Evolutionary conservation across 2,113 vertebrate genomes (phyloP), one percentile per base, ranked within the genome.

Genomic region (Chloebia gouldiae): DNA sequence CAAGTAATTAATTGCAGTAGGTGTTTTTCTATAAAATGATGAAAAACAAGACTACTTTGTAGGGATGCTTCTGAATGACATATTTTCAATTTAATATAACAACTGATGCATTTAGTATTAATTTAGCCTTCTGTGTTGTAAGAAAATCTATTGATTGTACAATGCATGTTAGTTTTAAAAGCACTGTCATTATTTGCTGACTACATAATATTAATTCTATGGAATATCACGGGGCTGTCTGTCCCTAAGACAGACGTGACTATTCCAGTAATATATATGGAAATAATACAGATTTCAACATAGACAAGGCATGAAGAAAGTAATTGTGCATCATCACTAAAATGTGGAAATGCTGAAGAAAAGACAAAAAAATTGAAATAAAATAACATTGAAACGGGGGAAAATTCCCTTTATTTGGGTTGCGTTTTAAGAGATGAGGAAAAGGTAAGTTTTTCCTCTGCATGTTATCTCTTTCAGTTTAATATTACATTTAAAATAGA

Each of bases 351-450:
- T 44, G 0, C 27, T 75, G 47, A 42, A n/a, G 6, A 42, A 44
- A 60, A 68, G 3, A 24, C 37, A n/a, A 69, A 40, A 82, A 76
- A 44, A 8, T 2, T 14, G 7, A 60, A 89, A 81, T 16, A 53
- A 60, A 65, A 59, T 8, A 77, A 66, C 7, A 28, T 37, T 40
- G 27, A 33, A 73, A 47, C 83, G 6, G 2, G 6, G 6, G 7
- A 0, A 4, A 19, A 2, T 1, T 17, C 7, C 9, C 27, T 60
- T 47, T 68, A 42, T 77, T 69, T 61, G 14, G 3, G 19, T n/a
- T 84, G 12, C 9, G 1, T 69, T 81, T 81, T 72, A 50, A 73
- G n/a, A 92, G 7, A 56, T 5, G 7, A 51, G 12, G 12, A 21
- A 57, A 61, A 60, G 69, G 33, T 4, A 35, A 44, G 49, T 33